Evolutionary conservation across 2,113 vertebrate genomes (phyloP), one percentile per base, ranked within the genome.

Genomic region (Megaleporinus macrocephalus): DNA sequence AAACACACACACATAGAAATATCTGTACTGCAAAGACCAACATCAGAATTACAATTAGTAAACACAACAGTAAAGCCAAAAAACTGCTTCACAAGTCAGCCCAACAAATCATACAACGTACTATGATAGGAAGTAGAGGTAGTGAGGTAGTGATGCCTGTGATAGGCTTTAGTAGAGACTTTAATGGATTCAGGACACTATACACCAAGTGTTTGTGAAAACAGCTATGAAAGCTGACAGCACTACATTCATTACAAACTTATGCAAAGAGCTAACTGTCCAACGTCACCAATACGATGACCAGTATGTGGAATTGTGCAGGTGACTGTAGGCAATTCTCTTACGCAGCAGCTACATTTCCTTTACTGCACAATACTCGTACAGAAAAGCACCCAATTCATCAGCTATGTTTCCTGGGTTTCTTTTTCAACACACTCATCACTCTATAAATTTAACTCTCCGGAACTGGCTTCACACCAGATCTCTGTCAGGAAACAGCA

Each of bases 401-500:
- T 68, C 5, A 30, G 49, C 20, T 59, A 10, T 0, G 75, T 51
- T 55, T 79, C 81, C 26, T 76, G 62, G 11, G n/a, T 83, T 85
- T 65, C 69, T 82, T 75, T 78, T 87, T 83, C 70, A 78, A 80
- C 29, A 20, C 20, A 79, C 78, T 88, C 84, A 87, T 88, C 85
- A 87, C 70, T 82, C 87, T 79, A 78, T 55, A 82, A 86, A 87
- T 88, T 20, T 63, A 90, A 90, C 83, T 85, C 77, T 85, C 81
- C 63, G 72, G 78, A 92, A 89, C 78, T 86, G 81, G 80, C 85
- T 84, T 87, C 66, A 81, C 68, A 87, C 84, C 85, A 87, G 87
- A 89, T 89, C 80, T 88, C 78, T 69, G 80, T 83, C 88, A 89
- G 90, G 89, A 91, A 92, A 90, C 83, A 65, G 82, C 77, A 77